Conservation (phyloP, 2,797 vertebrate species). For the Limosa lapponica region DNA sequence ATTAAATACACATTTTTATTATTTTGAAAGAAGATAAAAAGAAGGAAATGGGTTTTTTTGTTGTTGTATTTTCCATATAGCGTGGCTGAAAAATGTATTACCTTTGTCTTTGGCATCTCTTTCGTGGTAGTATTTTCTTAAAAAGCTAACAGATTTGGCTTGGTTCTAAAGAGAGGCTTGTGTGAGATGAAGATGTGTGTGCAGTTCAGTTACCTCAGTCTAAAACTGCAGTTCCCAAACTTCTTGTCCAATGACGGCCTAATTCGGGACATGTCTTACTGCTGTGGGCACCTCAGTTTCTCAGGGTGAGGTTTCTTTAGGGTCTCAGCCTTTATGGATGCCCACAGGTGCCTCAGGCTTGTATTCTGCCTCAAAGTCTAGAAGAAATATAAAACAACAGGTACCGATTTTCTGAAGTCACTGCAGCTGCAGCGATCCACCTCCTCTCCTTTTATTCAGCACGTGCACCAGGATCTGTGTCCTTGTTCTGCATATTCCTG, state of each 20-base stretch:
- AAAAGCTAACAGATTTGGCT: background rate
- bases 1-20: background rate
- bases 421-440: background rate
- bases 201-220: background rate
- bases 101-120: background rate
- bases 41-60: background rate
- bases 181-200: background rate
- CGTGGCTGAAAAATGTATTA: background rate
- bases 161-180: fast-evolving
- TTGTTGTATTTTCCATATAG: background rate
- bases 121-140: background rate
- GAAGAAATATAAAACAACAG: background rate
- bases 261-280: background rate
- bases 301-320: background rate
- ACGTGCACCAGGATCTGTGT: background rate
- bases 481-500: background rate
- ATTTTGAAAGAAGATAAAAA: background rate
- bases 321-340: background rate
- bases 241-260: background rate
- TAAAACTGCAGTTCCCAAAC: background rate
- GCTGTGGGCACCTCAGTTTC: background rate
- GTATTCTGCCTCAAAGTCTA: background rate
- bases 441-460: background rate
- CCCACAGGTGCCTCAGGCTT: background rate
- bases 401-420: background rate